Evolutionary conservation across 2,888 invertebrate genomes (phyloP).

Genomic region (Drosophila stalkeri): DNA sequence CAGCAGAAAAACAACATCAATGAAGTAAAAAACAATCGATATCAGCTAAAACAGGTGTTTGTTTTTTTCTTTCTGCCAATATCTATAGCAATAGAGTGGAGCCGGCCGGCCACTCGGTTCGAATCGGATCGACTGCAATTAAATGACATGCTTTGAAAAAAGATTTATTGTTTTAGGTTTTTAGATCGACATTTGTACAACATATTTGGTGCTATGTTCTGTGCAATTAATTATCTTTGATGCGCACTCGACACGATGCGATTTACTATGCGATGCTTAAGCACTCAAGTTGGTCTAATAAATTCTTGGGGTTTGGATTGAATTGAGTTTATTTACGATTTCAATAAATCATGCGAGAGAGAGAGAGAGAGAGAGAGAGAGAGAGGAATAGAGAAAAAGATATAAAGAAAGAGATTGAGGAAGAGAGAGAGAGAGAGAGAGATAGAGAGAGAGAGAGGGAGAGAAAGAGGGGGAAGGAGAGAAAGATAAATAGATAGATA

Average conservation of each 20-base stretch:
- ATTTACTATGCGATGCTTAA: neutral
- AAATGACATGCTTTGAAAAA: constrained; percentile 44
- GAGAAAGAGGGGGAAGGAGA: too few species aligned
- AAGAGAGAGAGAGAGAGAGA: too few species aligned
- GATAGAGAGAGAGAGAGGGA: neutral
- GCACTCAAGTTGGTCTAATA: neutral
- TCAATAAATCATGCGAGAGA: neutral
- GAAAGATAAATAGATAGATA: too few species aligned
- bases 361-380: too few species aligned
- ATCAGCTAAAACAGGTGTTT: constrained; percentile 68
- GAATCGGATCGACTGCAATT: constrained; percentile 36
- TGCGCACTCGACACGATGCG: constrained; percentile 13
- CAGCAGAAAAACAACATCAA: constrained; percentile 6
- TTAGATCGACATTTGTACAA: constrained; percentile 57
- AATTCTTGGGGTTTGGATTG: neutral
- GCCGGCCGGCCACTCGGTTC: neutral
- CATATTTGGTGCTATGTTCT: constrained; percentile 56
- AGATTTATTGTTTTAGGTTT: constrained; percentile 67
- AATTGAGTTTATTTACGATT: neutral
- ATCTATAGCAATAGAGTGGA: neutral
- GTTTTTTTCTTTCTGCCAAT: constrained; percentile 31
- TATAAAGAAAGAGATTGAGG: too few species aligned
- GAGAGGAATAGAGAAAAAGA: too few species aligned
- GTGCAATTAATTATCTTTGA: constrained; percentile 44
- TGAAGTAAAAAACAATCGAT: constrained; percentile 17